These are phyloP conservation scores for Struthidea cinerea DNA, from an alignment of 2,113 vertebrate species.

Conservation along the genomic window DNA sequence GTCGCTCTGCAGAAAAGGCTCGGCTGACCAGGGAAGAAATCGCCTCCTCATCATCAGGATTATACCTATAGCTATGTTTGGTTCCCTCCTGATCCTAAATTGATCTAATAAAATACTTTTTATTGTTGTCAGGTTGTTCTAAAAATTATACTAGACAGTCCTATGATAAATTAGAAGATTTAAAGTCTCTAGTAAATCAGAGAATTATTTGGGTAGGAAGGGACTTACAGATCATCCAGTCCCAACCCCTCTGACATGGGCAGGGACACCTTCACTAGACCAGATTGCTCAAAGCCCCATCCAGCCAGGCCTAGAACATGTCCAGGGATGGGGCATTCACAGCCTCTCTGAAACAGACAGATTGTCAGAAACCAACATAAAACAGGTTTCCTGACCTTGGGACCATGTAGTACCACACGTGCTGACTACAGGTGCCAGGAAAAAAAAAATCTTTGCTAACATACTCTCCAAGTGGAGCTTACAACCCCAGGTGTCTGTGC, in stretches of 20 bases:
- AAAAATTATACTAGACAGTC: background rate
- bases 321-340: no score
- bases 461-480: background rate
- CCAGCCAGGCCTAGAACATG: background rate
- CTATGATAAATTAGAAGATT: no score
- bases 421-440: background rate
- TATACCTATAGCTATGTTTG: background rate
- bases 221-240: background rate
- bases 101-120: background rate
- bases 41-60: no score
- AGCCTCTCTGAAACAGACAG: background rate
- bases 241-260: no score
- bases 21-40: background rate
- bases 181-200: no score
- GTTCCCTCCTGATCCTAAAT: background rate
- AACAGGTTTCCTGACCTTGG: background rate
- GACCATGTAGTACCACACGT: rapidly evolving
- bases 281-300: background rate
- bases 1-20: rapidly evolving
- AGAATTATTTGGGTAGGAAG: background rate
- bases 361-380: background rate
- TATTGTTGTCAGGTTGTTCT: rapidly evolving
- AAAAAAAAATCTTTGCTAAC: background rate
- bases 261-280: background rate
- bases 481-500: background rate